Evolutionary conservation across 2,113 vertebrate species (phyloP).

Genomic region (Podarcis raffonei): DNA sequence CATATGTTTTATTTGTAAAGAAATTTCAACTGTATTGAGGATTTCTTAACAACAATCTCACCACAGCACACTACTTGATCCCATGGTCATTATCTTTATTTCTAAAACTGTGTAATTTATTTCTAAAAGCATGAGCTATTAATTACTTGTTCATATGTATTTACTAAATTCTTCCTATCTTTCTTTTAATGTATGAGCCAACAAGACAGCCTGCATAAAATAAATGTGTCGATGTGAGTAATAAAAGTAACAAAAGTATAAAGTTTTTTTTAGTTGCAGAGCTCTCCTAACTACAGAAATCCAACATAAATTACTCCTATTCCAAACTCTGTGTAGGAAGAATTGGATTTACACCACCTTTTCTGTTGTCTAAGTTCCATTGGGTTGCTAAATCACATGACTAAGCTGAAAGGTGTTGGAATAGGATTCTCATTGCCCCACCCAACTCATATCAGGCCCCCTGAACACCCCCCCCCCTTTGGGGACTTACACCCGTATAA

Average conservation of each 20-base stretch:
- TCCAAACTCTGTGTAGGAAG: no score
- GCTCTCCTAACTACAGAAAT: neutral
- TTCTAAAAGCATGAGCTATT: neutral
- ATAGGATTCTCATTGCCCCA: no score
- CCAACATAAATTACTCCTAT: neutral
- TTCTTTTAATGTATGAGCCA: neutral
- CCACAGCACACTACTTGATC: neutral
- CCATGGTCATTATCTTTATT: neutral
- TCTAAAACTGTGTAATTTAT: neutral
- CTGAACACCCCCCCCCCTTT: no score
- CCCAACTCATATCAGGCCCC: no score
- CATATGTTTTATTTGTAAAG: neutral
- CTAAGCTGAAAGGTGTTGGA: no score
- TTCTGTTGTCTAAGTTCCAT: no score
- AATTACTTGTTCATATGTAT: neutral
- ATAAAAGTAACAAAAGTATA: neutral
- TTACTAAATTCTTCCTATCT: neutral
- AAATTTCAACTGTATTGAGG: neutral
- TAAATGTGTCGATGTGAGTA: neutral
- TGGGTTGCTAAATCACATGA: no score
- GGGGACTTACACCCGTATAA: no score
- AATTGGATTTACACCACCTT: no score
- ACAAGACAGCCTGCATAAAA: neutral
- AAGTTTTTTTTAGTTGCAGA: no score
- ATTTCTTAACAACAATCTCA: neutral